Evolutionary conservation across 2,888 invertebrate genomes (phyloP).

Genomic region (Tortrix viridana): DNA sequence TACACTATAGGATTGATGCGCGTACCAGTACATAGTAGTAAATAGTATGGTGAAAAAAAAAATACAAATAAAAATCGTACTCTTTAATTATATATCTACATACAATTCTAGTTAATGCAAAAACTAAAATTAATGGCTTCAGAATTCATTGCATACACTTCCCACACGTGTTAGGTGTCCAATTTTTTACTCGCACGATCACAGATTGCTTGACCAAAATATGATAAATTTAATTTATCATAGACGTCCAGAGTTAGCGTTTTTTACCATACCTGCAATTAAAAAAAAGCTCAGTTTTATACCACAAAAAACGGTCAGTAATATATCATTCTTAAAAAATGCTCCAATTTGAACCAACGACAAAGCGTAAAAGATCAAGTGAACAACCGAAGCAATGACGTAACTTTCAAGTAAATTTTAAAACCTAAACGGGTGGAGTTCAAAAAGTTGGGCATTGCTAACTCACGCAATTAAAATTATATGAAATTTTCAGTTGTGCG

Average conservation of each 20-base stretch:
- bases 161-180: constrained; percentile 20
- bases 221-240: constrained; percentile 4
- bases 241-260: constrained; percentile 36
- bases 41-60: not conserved
- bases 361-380: too few species aligned
- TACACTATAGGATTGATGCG: too few species aligned
- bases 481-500: too few species aligned
- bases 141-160: constrained; percentile 1
- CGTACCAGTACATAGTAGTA: too few species aligned
- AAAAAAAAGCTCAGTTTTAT: constrained; percentile 12
- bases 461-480: too few species aligned
- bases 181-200: constrained; percentile 20
- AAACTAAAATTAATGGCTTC: not conserved
- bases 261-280: constrained; percentile 46
- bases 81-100: constrained; percentile 22
- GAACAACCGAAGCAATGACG: too few species aligned
- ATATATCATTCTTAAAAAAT: not conserved
- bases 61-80: constrained; percentile 10
- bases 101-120: not conserved
- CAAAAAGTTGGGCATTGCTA: too few species aligned
- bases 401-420: too few species aligned
- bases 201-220: constrained; percentile 24
- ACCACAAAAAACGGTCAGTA: not conserved
- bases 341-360: too few species aligned
- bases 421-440: too few species aligned